Conservation (phyloP, 2,888 invertebrate genomes). For the Microctonus aethiopoides region DNA sequence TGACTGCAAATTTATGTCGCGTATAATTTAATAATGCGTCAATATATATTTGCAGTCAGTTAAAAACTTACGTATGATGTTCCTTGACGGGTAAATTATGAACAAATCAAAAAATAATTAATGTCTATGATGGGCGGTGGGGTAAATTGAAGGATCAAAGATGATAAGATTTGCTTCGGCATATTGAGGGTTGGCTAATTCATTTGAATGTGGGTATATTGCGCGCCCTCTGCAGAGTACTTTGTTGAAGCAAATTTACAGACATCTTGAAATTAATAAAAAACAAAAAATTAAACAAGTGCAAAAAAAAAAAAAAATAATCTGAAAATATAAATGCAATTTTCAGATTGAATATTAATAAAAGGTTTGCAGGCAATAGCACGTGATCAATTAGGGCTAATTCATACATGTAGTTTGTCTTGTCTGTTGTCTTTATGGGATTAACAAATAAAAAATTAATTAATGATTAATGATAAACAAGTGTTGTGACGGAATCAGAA, state of each 20-base stretch:
- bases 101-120: constrained; percentile 22
- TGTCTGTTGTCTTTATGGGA: background rate
- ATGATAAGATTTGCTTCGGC: background rate
- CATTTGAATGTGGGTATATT: background rate
- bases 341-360: background rate
- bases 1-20: constrained; percentile 52
- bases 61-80: constrained; percentile 25
- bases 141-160: constrained; percentile 19
- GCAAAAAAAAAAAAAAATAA: background rate
- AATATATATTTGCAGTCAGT: constrained; percentile 26
- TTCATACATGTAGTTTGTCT: background rate
- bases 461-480: background rate
- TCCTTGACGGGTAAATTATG: constrained; percentile 12
- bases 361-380: background rate
- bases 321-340: background rate
- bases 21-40: constrained; percentile 23
- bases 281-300: constrained; percentile 1
- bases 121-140: constrained; percentile 42
- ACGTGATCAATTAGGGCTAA: background rate
- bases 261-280: constrained; percentile 7
- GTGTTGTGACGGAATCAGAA: background rate
- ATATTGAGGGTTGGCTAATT: constrained; percentile 1
- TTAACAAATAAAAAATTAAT: background rate
- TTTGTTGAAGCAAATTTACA: background rate
- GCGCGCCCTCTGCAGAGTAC: background rate